These are phyloP conservation scores for Epinephelus malabaricus DNA, from an alignment of 2,797 vertebrate genomes.

Conservation along the genomic window DNA sequence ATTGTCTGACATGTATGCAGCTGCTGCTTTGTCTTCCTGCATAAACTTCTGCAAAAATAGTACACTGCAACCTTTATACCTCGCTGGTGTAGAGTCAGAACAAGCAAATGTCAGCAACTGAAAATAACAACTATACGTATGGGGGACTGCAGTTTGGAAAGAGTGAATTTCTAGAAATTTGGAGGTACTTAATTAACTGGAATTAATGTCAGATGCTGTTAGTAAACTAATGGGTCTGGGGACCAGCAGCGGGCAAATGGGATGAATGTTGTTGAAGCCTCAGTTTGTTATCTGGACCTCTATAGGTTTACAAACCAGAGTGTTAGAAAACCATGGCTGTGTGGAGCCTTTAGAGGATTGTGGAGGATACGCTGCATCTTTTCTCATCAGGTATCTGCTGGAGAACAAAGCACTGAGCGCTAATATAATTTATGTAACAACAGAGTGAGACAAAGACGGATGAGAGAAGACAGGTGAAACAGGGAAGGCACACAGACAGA, in stretches of 20 bases:
- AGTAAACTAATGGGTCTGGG: conserved; percentile 22
- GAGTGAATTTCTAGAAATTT: background rate
- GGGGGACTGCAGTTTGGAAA: background rate
- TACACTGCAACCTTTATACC: background rate
- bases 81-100: background rate
- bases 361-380: conserved; percentile 4
- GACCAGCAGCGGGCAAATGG: conserved; percentile 22
- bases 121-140: background rate
- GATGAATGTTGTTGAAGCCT: conserved; percentile 29
- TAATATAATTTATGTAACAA: conserved; percentile 23
- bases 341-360: background rate
- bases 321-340: background rate
- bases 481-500: conserved; percentile 25
- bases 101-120: background rate
- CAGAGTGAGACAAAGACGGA: conserved; percentile 28
- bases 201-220: background rate
- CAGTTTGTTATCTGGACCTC: conserved; percentile 33
- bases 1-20: background rate
- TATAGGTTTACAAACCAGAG: conserved; percentile 6
- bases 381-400: conserved; percentile 29
- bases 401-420: conserved; percentile 22
- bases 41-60: too few species aligned
- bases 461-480: conserved; percentile 35
- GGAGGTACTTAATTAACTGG: background rate
- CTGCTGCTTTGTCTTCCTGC: too few species aligned